Evolutionary conservation across 2,888 invertebrate species (phyloP), one percentile per base, ranked within the genome.

Genomic region (Morpho helenor): DNA sequence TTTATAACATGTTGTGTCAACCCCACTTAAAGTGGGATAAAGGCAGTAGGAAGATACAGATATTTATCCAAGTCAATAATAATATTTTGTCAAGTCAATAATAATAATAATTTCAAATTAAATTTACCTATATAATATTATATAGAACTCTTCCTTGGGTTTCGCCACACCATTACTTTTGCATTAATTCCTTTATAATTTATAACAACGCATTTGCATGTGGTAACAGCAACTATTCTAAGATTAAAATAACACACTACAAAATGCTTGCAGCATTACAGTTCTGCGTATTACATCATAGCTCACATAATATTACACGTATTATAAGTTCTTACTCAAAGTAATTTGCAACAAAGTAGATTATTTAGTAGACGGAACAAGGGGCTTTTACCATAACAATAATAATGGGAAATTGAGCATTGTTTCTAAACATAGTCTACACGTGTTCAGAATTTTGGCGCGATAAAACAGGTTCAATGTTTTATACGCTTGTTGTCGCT

Each of bases 381-480:
- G 41, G 47, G 44, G 16, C 10, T 63, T 57, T 8, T 40, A 53
- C 40, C 47, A 54, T 60, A 65, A 62, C 60, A 65, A 65, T 61
- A 64, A 65, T 58, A 66, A 57, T 64, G 52, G 64, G 63, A 66
- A 63, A 64, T 64, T 64, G 55, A 66, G 57, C 46, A 57, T 56
- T 70, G 68, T 69, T 70, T 68, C 68, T 63, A 67, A 70, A 70
- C 68, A 70, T 54, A 53, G 51, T 54, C 56, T 70, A 61, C 67
- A 68, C 68, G 69, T 69, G 70, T 64, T 53, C 43, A 49, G 43
- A 57, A 53, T 31, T 54, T 61, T 10, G 8, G 42, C 39, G 44
- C 16, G 31, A 39, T 10, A 31, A 52, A 52, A 54, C 42, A 48
- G 48, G 49, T 50, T 50, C 49, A 50, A 50, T 7, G 40, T 10